These are phyloP conservation scores for Ellobius talpinus DNA, from an alignment of 2,113 vertebrate genomes.

Conservation along the genomic window DNA sequence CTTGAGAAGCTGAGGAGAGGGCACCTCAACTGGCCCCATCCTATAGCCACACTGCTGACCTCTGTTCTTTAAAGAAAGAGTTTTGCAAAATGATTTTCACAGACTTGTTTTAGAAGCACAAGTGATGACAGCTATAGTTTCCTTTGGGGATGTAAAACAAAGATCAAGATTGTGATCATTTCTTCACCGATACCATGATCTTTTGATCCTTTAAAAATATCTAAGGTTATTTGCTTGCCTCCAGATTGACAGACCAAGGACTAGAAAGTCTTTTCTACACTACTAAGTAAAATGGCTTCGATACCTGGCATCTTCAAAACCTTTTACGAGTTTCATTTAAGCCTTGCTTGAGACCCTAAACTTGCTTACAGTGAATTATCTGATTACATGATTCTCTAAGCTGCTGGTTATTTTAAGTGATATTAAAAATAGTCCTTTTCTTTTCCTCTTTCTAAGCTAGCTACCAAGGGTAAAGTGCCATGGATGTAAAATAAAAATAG, in stretches of 20 bases:
- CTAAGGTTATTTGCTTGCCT: background rate
- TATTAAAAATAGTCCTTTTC: conserved; percentile 29
- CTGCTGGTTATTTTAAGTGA: conserved; percentile 36
- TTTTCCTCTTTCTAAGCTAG: conserved; percentile 61
- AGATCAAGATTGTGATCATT: background rate
- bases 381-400: conserved; percentile 66
- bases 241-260: background rate
- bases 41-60: too few relatives aligned
- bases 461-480: conserved; percentile 23
- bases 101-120: background rate
- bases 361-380: conserved; percentile 8
- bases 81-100: background rate
- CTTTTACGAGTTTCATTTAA: conserved; percentile 20
- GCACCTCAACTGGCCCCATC: too few relatives aligned
- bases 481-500: conserved; percentile 50
- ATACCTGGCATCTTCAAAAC: conserved; percentile 7
- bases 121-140: background rate
- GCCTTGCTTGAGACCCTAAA: conserved; percentile 44
- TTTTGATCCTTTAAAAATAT: background rate
- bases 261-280: background rate
- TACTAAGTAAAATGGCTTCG: background rate
- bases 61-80: conserved; percentile 5
- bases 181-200: background rate
- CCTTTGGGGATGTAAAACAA: conserved; percentile 12
- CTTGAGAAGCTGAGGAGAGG: too few relatives aligned